phyloP scores from a whole-genome alignment of 1,140 invertebrate species.

The Pseudomyrmex concolor region DNA sequence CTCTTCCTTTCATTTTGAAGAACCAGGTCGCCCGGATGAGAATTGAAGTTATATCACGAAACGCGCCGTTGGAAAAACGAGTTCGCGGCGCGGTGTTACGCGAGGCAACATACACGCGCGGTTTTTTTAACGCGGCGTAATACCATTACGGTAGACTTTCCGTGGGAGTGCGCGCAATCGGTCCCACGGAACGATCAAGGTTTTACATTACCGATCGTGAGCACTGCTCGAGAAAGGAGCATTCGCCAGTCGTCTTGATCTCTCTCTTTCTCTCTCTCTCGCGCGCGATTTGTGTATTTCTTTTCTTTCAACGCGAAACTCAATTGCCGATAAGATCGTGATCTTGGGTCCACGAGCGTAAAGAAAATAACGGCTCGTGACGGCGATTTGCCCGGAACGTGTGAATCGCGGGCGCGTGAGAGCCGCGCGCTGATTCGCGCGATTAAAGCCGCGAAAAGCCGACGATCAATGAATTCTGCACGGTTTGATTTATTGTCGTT shows the following conservation, averaged over 20 bases:
- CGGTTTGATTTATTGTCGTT: neutral
- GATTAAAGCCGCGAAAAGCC: slow-evolving; percentile 19
- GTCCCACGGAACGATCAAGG: slow-evolving; percentile 80
- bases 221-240: slow-evolving; percentile 68
- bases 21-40: slow-evolving; percentile 42
- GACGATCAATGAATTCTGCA: neutral
- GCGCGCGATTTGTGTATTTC: neutral
- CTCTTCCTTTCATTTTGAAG: slow-evolving; percentile 32
- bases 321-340: slow-evolving; percentile 46
- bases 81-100: slow-evolving; percentile 45
- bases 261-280: slow-evolving; percentile 5
- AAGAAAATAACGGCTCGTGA: slow-evolving; percentile 40
- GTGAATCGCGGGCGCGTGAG: slow-evolving; percentile 42
- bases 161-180: slow-evolving; percentile 78
- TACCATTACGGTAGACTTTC: slow-evolving; percentile 72
- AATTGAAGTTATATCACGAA: slow-evolving; percentile 25
- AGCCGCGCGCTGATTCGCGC: slow-evolving; percentile 30
- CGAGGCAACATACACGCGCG: slow-evolving; percentile 14
- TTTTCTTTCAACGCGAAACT: slow-evolving; percentile 39
- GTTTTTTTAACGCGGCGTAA: slow-evolving; percentile 73
- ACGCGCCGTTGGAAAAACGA: neutral
- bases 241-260: slow-evolving; percentile 10
- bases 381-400: slow-evolving; percentile 37
- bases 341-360: slow-evolving; percentile 36
- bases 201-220: slow-evolving; percentile 74